Percentiles rank a stretch among this genome's conserved stretches.
These are phyloP conservation scores for Therioaphis trifolii DNA, from an alignment of 2,888 invertebrate genomes.

Conservation along the genomic window DNA sequence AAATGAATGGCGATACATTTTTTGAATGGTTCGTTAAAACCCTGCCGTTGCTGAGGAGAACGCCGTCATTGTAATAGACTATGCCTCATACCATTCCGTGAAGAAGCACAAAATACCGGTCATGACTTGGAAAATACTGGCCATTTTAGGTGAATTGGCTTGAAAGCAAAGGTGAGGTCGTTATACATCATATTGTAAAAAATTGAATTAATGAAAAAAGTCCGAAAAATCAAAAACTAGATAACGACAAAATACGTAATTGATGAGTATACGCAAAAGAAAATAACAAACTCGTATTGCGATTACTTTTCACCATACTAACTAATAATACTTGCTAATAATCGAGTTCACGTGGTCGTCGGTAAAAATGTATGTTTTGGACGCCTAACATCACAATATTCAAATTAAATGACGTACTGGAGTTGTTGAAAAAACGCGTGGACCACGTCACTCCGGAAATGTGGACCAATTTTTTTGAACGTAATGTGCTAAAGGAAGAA, in stretches of 20 bases:
- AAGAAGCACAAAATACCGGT: not conserved
- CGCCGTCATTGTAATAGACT: conserved; percentile 12
- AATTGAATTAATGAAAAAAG: conserved; percentile 1
- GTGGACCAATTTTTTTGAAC: too few relatives aligned
- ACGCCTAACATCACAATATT: too few relatives aligned
- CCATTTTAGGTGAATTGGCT: conserved; percentile 14
- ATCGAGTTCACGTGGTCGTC: too few relatives aligned
- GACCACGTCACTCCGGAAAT: too few relatives aligned
- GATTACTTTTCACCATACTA: not conserved
- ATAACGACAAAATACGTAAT: conserved; percentile 3
- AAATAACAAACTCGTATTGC: conserved; percentile 1
- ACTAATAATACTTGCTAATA: not conserved
- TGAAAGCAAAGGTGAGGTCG: conserved; percentile 10
- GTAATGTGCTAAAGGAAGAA: too few relatives aligned
- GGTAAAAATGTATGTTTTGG: too few relatives aligned
- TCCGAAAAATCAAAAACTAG: not conserved
- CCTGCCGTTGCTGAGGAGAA: not conserved
- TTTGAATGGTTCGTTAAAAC: not conserved
- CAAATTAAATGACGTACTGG: too few relatives aligned
- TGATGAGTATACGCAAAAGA: conserved; percentile 41
- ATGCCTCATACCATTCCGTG: not conserved
- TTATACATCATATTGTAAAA: not conserved
- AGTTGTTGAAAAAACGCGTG: too few relatives aligned
- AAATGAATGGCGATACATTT: not conserved
- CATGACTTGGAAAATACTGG: not conserved